Percentiles rank a stretch among this genome's conserved stretches.
Evolutionary conservation across 2,797 vertebrate genomes (phyloP).

Genomic region (Macroramphosus scolopax): DNA sequence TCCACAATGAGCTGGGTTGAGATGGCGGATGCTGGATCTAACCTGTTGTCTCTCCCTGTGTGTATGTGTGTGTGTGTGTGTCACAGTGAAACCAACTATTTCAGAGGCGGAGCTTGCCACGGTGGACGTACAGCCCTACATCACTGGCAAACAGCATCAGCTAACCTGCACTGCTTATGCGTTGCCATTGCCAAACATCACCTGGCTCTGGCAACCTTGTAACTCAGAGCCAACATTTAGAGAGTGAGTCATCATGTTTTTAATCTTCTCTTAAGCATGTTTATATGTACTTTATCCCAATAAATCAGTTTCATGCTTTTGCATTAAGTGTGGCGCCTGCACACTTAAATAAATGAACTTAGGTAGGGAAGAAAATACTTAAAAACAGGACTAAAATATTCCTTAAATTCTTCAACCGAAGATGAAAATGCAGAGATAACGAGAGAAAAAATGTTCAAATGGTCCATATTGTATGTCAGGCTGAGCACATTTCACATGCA

Average conservation of each 20-base stretch:
- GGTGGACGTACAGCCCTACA: slow-evolving; percentile 64
- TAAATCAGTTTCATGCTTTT: too few species aligned
- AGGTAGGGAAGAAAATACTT: too few species aligned
- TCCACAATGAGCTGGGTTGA: slow-evolving; percentile 17
- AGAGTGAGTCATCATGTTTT: slow-evolving; percentile 64
- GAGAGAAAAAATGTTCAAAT: too few species aligned
- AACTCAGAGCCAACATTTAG: slow-evolving; percentile 18
- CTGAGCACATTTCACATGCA: not conserved
- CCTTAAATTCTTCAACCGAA: too few species aligned
- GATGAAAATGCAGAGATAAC: too few species aligned
- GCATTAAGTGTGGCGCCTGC: too few species aligned
- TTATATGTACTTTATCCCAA: too few species aligned
- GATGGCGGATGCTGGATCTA: slow-evolving; percentile 19
- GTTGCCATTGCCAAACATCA: slow-evolving; percentile 75
- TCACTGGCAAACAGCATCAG: slow-evolving; percentile 65
- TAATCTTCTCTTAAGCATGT: too few species aligned
- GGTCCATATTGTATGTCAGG: too few species aligned
- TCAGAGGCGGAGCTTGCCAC: slow-evolving; percentile 77
- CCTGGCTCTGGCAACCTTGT: slow-evolving; percentile 84
- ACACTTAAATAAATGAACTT: too few species aligned
- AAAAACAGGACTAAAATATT: too few species aligned
- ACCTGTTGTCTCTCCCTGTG: slow-evolving; percentile 23
- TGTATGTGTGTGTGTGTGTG: slow-evolving; percentile 10
- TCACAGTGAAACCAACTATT: slow-evolving; percentile 85
- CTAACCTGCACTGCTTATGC: slow-evolving; percentile 83